Conservation (phyloP, 2,113 vertebrate genomes). For the Myotis davidii region DNA sequence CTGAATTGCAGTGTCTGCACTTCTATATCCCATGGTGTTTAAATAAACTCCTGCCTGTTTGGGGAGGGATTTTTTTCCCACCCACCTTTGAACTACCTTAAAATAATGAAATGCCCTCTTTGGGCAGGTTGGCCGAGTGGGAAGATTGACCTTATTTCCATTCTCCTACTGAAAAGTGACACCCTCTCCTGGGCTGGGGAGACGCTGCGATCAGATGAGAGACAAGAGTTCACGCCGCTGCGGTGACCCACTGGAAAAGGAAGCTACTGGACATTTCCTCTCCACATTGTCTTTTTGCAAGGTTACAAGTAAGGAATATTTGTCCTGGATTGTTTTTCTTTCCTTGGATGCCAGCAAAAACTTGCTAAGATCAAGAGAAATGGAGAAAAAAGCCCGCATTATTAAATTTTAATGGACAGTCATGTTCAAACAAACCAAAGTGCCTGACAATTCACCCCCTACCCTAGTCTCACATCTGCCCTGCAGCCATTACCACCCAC, state of each 20-base stretch:
- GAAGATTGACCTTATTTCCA: conserved; percentile 66
- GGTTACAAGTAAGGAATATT: background rate
- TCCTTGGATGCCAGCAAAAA: background rate
- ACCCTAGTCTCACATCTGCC: background rate
- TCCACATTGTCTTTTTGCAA: background rate
- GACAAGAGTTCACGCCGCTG: background rate
- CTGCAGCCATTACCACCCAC: fast-evolving
- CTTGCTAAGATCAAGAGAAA: background rate
- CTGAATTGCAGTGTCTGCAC: background rate
- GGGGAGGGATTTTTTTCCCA: conserved; percentile 60
- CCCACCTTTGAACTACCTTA: conserved; percentile 65
- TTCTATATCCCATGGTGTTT: conserved; percentile 28
- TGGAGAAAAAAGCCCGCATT: background rate
- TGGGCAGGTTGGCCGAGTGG: conserved; percentile 41
- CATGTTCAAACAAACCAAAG: background rate
- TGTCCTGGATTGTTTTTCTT: conserved; percentile 20
- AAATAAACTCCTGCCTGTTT: conserved; percentile 54
- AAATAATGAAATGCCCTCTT: conserved; percentile 65
- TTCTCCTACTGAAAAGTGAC: conserved; percentile 61
- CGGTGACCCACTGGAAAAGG: background rate
- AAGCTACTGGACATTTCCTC: background rate
- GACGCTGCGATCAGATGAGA: background rate
- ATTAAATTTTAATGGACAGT: background rate
- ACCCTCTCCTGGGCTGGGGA: conserved; percentile 12
- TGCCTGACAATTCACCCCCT: background rate